A percentile compares a stretch with the other conserved stretches of the same genome.
These are phyloP conservation scores for Glyptemys insculpta DNA, from an alignment of 2,797 vertebrate species.

Conservation along the genomic window DNA sequence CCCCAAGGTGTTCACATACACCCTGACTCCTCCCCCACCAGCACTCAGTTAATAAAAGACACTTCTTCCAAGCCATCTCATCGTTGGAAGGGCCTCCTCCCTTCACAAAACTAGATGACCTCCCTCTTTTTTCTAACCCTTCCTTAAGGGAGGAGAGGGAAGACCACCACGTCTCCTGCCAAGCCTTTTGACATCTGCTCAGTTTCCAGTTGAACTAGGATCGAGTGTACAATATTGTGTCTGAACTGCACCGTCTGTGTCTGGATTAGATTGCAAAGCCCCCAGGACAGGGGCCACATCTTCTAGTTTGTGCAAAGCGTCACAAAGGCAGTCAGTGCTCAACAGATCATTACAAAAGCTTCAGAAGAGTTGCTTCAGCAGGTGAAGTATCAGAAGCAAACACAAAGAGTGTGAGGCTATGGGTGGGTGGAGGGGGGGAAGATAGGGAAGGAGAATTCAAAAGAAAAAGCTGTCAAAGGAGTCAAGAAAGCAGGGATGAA, in stretches of 20 bases:
- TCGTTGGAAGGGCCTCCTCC: neutral
- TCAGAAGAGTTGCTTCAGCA: neutral
- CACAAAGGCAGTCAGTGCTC: neutral
- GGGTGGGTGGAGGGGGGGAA: neutral
- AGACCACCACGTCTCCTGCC: neutral
- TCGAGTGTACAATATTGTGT: rapidly evolving
- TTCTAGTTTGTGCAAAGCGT: rapidly evolving
- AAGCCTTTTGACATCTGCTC: neutral
- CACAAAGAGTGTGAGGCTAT: neutral
- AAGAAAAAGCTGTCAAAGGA: neutral
- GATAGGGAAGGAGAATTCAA: neutral
- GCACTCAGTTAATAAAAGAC: neutral
- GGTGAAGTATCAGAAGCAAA: neutral
- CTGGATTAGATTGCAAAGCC: neutral
- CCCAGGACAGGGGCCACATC: neutral
- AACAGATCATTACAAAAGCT: rapidly evolving
- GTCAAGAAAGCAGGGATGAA: neutral
- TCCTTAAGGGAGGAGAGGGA: rapidly evolving
- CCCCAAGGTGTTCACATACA: neutral
- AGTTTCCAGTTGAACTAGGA: neutral
- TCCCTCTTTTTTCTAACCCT: neutral
- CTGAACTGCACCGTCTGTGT: neutral
- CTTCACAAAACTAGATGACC: neutral
- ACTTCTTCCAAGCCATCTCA: neutral
- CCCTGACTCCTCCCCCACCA: neutral